Conservation (phyloP, 2,797 vertebrate genomes). For the Lacerta agilis region DNA sequence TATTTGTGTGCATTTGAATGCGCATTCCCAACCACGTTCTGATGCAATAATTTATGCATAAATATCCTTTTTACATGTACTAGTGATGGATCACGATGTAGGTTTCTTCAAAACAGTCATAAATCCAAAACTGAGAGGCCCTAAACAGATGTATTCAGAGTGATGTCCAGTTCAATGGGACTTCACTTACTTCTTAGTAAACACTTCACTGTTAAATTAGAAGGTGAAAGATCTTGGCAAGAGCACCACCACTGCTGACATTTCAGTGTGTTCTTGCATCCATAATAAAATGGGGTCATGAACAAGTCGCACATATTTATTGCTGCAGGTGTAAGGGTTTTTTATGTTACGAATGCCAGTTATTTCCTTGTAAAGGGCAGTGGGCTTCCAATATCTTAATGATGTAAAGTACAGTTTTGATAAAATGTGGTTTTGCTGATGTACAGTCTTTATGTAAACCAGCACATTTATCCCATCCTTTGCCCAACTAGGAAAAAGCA, state of each 20-base stretch:
- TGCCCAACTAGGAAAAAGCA: constrained; percentile 69
- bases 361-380: constrained; percentile 39
- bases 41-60: constrained; percentile 25
- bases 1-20: neutral
- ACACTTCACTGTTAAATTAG: constrained; percentile 61
- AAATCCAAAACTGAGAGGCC: constrained; percentile 49
- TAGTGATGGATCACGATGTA: neutral
- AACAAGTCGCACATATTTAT: constrained; percentile 57
- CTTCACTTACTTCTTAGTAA: neutral
- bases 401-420: constrained; percentile 66
- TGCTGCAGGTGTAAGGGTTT: constrained; percentile 63
- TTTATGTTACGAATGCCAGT: constrained; percentile 16
- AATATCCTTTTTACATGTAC: neutral
- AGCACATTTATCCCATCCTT: constrained; percentile 71
- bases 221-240: constrained; percentile 35
- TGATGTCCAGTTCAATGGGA: neutral
- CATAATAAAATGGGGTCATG: constrained; percentile 20
- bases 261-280: constrained; percentile 34
- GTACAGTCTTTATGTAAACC: constrained; percentile 75
- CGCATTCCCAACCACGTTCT: neutral
- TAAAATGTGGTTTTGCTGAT: constrained; percentile 72
- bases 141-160: neutral
- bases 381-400: constrained; percentile 63
- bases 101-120: neutral
- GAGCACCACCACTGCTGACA: constrained; percentile 24